Evolutionary conservation across 2,797 vertebrate species (phyloP).

Genomic region (Pitangus sulphuratus): DNA sequence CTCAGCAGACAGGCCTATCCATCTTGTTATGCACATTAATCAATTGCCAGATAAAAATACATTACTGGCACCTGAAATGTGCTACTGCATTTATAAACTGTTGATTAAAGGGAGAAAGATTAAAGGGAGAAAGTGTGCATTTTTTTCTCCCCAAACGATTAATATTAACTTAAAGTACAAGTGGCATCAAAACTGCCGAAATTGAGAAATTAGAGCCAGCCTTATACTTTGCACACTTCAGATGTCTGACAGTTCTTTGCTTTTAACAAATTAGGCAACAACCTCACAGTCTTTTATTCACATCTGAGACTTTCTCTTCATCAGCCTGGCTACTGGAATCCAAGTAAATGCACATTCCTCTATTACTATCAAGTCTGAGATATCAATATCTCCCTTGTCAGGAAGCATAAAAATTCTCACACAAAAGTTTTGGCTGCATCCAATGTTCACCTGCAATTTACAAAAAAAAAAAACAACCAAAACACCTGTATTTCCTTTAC

Average conservation of each 20-base stretch:
- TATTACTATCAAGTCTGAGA: not conserved
- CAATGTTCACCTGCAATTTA: not conserved
- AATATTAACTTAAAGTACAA: not conserved
- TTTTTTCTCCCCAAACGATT: accelerated
- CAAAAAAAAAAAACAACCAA: not conserved
- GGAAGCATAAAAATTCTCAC: not conserved
- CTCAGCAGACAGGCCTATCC: not conserved
- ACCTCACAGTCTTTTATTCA: not conserved
- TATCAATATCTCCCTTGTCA: not conserved
- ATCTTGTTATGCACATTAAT: not conserved
- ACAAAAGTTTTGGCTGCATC: not conserved
- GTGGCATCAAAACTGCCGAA: not conserved
- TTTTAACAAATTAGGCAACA: not conserved
- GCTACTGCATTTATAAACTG: not conserved
- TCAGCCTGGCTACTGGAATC: not conserved
- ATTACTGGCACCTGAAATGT: not conserved
- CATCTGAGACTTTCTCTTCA: not conserved
- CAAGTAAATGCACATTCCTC: not conserved
- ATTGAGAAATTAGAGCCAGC: not conserved
- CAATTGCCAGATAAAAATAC: not conserved
- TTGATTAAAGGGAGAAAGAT: not conserved
- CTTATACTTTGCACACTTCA: not conserved
- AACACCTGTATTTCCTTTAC: not conserved
- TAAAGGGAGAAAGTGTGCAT: not conserved
- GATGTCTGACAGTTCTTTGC: not conserved